These are phyloP conservation scores for Drosophila pseudotakahashii DNA, from an alignment of 2,888 invertebrate genomes.

Conservation along the genomic window DNA sequence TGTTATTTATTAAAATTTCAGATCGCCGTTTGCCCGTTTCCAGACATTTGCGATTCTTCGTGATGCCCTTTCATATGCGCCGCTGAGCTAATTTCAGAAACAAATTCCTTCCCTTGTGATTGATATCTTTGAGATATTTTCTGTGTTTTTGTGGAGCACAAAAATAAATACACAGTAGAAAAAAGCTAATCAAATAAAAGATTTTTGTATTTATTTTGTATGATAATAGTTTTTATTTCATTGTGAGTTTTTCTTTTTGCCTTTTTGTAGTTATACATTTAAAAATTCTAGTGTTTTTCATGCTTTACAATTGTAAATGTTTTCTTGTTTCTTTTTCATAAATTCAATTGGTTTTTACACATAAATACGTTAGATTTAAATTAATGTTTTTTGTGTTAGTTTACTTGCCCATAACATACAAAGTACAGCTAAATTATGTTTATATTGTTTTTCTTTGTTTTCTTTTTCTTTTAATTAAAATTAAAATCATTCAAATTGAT, in stretches of 20 bases:
- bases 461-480: constrained; percentile 56
- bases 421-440: constrained; percentile 47
- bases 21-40: background rate
- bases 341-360: constrained; percentile 48
- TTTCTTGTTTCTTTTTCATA: constrained; percentile 34
- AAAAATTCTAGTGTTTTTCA: constrained; percentile 64
- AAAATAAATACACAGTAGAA: background rate
- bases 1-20: constrained; percentile 81
- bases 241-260: constrained; percentile 29
- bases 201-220: constrained; percentile 31
- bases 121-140: constrained; percentile 25
- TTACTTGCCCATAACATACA: constrained; percentile 64
- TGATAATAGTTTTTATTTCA: constrained; percentile 66
- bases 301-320: constrained; percentile 63
- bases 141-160: background rate
- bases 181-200: background rate
- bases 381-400: constrained; percentile 48
- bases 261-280: constrained; percentile 55
- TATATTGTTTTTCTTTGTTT: constrained; percentile 33
- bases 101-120: constrained; percentile 14
- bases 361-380: constrained; percentile 44
- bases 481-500: constrained; percentile 82
- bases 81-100: constrained; percentile 48
- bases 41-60: constrained; percentile 30
- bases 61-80: constrained; percentile 68